phyloP scores from a whole-genome alignment of 1,140 invertebrate species.

The Anthonomus grandis region DNA sequence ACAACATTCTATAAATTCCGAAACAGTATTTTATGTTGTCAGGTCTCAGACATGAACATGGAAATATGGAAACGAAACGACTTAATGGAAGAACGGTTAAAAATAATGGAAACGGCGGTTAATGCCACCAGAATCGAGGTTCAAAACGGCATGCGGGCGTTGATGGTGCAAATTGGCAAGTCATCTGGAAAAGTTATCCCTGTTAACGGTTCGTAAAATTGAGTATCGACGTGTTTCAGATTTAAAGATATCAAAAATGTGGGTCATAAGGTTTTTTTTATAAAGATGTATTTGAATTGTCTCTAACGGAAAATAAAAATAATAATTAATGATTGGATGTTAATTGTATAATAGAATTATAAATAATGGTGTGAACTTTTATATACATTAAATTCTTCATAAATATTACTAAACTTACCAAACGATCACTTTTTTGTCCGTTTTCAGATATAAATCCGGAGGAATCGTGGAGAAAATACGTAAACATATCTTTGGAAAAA shows the following conservation, averaged over 20 bases:
- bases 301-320: too few relatives aligned
- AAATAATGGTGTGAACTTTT: conserved; percentile 11
- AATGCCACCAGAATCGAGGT: conserved; percentile 56
- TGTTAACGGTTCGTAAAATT: conserved; percentile 1
- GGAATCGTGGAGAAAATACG: conserved; percentile 34
- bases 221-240: not conserved
- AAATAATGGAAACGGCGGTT: conserved; percentile 51
- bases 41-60: conserved; percentile 58
- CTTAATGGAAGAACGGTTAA: conserved; percentile 50
- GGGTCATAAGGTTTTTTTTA: too few relatives aligned
- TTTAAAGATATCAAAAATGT: too few relatives aligned
- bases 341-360: too few relatives aligned
- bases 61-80: conserved; percentile 55
- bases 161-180: conserved; percentile 47
- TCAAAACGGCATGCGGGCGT: conserved; percentile 54
- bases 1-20: too few relatives aligned
- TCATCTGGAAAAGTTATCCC: conserved; percentile 26
- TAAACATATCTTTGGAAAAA: conserved; percentile 53
- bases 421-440: not conserved
- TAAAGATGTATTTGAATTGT: too few relatives aligned
- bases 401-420: not conserved
- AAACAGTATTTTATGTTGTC: too few relatives aligned
- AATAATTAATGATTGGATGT: too few relatives aligned
- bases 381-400: not conserved
- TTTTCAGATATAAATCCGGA: conserved; percentile 6